These are phyloP conservation scores for Epizoanthus stellaris DNA, from an alignment of 92 coral and sea anemone genomes.

Conservation along the genomic window DNA sequence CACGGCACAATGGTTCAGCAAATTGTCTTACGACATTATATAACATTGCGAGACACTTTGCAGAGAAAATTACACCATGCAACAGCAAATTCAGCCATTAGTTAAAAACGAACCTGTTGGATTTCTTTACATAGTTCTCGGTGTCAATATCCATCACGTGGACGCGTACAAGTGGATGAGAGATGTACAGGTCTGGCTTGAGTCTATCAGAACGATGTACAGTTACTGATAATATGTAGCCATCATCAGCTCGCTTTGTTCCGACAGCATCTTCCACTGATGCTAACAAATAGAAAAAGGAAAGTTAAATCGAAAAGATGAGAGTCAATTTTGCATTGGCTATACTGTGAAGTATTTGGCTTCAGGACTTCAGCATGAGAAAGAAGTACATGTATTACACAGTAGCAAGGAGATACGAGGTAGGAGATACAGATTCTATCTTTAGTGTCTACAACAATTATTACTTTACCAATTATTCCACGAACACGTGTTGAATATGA, in stretches of 20 bases:
- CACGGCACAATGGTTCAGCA: no score
- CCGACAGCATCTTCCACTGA: conserved; percentile 36
- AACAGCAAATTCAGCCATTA: not conserved
- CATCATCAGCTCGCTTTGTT: conserved; percentile 82
- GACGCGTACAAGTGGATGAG: conserved; percentile 94
- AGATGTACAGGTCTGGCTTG: conserved; percentile 84
- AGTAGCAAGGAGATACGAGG: no score
- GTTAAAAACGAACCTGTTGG: conserved; percentile 65
- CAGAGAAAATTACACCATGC: no score
- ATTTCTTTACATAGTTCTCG: conserved; percentile 95
- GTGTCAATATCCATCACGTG: conserved; percentile 92
- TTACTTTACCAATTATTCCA: not conserved
- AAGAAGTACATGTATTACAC: no score
- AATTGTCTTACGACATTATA: no score
- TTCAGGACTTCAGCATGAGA: not conserved
- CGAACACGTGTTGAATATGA: not conserved
- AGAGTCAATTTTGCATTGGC: no score
- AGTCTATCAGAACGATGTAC: conserved; percentile 93
- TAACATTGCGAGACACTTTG: no score
- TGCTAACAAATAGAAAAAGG: not conserved
- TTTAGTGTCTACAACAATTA: conserved; percentile 9
- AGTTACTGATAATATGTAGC: conserved; percentile 86
- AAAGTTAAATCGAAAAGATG: no score
- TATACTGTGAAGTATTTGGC: no score
- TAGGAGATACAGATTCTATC: not conserved